phyloP scores from a whole-genome alignment of 1,140 invertebrate genomes.

The Nephila pilipes region DNA sequence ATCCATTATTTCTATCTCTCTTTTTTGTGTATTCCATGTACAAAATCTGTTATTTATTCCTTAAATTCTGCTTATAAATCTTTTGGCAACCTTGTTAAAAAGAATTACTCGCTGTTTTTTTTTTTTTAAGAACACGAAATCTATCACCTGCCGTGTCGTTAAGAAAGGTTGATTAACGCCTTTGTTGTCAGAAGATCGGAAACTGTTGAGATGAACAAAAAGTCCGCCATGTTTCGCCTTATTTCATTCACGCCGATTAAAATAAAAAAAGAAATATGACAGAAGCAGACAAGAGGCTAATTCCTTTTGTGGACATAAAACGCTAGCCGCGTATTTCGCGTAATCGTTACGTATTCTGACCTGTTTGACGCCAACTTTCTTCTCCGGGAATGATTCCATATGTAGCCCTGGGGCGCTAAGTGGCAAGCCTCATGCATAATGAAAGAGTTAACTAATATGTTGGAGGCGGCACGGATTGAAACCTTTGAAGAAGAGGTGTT shows the following conservation, averaged over 20 bases:
- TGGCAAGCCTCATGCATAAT: constrained; percentile 23
- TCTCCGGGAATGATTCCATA: constrained; percentile 3
- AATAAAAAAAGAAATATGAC: neutral
- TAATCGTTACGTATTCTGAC: constrained; percentile 48
- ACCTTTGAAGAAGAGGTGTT: constrained; percentile 9
- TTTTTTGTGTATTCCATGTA: no score
- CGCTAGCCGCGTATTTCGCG: neutral
- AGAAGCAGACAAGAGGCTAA: neutral
- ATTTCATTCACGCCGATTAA: neutral
- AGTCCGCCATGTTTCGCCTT: neutral
- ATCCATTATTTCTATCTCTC: no score
- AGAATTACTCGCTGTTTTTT: neutral
- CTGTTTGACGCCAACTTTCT: constrained; percentile 39
- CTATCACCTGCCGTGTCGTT: neutral
- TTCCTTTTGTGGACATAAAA: constrained; percentile 33
- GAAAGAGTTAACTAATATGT: constrained; percentile 13
- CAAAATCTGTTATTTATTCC: no score
- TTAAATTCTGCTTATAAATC: neutral
- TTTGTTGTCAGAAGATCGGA: neutral
- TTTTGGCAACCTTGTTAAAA: neutral
- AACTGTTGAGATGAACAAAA: neutral
- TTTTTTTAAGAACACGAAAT: neutral
- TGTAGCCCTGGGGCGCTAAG: constrained; percentile 11
- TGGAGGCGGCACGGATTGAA: neutral
- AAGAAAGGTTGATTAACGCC: constrained; percentile 29